Percentiles rank a stretch among this genome's conserved stretches.
Conservation (phyloP, 1,140 invertebrate species). For the Penaeus japonicus region DNA sequence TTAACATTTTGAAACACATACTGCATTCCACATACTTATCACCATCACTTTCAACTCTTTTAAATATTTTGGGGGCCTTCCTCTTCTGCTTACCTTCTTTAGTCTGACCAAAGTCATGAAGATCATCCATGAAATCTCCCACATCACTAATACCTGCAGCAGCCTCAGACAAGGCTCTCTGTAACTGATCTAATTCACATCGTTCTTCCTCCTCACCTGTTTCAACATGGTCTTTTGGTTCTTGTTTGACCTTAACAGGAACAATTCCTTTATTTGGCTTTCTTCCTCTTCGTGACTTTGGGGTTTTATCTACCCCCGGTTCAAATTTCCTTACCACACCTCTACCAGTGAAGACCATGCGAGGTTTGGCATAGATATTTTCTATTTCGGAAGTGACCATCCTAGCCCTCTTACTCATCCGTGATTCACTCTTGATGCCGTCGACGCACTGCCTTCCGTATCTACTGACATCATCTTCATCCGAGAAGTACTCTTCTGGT, state of each 20-base stretch:
- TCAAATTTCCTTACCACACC: conserved; percentile 50
- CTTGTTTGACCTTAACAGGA: conserved; percentile 39
- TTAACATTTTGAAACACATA: conserved; percentile 61
- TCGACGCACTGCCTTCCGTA: neutral
- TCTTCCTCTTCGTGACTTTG: conserved; percentile 44
- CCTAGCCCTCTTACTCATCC: conserved; percentile 38
- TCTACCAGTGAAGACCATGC: conserved; percentile 46
- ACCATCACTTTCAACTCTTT: conserved; percentile 44
- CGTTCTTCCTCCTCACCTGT: neutral
- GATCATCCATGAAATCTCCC: conserved; percentile 42
- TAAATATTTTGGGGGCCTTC: conserved; percentile 31
- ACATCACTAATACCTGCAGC: conserved; percentile 44
- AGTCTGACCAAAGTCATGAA: conserved; percentile 40
- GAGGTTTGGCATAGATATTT: conserved; percentile 48
- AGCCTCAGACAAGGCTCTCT: conserved; percentile 42
- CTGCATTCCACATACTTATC: conserved; percentile 60
- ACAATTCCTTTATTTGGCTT: conserved; percentile 25
- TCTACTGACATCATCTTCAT: conserved; percentile 28
- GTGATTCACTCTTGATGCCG: neutral
- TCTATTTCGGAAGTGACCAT: conserved; percentile 49
- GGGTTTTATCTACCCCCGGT: conserved; percentile 41
- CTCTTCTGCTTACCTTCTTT: conserved; percentile 29
- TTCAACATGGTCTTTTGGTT: conserved; percentile 30
- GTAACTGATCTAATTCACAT: conserved; percentile 35
- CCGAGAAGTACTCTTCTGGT: conserved; percentile 49